phyloP scores from a whole-genome alignment of 2,888 invertebrate genomes.

The Asteroscopus sphinx region DNA sequence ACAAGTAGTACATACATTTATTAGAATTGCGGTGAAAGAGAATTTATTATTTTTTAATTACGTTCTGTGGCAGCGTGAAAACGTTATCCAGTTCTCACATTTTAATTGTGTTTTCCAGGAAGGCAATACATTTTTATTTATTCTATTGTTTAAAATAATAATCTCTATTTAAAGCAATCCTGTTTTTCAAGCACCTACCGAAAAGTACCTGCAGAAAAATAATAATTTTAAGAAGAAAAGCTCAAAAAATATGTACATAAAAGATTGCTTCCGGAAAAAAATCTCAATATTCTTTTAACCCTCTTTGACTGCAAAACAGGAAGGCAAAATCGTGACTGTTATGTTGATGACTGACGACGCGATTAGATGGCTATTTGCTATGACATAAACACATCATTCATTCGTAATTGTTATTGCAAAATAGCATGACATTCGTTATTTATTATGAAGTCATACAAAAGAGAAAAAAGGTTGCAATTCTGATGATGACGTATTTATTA shows the following conservation, averaged over 20 bases:
- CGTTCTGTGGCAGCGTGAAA: background rate
- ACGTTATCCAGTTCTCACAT: conserved; percentile 23
- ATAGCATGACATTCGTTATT: conserved; percentile 41
- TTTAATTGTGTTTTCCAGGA: conserved; percentile 29
- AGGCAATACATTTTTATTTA: conserved; percentile 11
- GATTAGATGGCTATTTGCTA: conserved; percentile 22
- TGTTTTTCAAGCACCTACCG: too few relatives aligned
- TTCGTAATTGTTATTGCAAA: conserved; percentile 38
- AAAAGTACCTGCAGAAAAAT: background rate
- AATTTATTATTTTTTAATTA: conserved; percentile 21
- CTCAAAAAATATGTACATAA: background rate
- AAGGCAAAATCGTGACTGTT: conserved; percentile 21
- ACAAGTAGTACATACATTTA: background rate
- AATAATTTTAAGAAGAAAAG: background rate
- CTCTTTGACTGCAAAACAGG: conserved; percentile 15
- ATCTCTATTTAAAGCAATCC: background rate
- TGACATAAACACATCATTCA: conserved; percentile 39
- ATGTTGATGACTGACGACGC: conserved; percentile 13
- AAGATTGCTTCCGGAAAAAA: conserved; percentile 3
- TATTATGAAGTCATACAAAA: conserved; percentile 27
- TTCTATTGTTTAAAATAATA: conserved; percentile 17
- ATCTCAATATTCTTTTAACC: conserved; percentile 5
- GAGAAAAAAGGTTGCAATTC: conserved; percentile 33
- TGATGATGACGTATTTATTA: conserved; percentile 35
- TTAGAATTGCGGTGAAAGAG: conserved; percentile 12